These are phyloP conservation scores for Corythornis cristatus DNA, from an alignment of 2,113 vertebrate species.

Conservation along the genomic window DNA sequence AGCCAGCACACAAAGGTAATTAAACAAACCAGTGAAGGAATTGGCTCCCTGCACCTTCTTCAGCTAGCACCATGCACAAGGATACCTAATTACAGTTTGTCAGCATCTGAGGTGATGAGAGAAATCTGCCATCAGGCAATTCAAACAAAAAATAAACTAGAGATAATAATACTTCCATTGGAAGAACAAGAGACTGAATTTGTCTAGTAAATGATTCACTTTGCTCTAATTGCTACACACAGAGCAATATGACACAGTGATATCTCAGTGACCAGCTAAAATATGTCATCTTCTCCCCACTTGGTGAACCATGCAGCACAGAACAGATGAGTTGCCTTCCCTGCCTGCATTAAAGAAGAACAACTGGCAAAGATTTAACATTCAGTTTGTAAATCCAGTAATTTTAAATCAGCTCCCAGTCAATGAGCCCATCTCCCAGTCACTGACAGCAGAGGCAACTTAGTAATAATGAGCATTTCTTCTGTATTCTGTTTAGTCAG, in stretches of 20 bases:
- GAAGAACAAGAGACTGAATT: slow-evolving; percentile 37
- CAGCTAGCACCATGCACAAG: not conserved
- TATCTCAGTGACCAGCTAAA: slow-evolving; percentile 12
- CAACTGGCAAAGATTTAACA: not conserved
- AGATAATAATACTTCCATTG: not conserved
- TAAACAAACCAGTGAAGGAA: not conserved
- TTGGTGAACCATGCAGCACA: not conserved
- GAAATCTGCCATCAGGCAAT: slow-evolving; percentile 28
- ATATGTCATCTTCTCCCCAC: not conserved
- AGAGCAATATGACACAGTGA: slow-evolving; percentile 3
- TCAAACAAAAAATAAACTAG: slow-evolving; percentile 27
- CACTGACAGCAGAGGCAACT: not conserved
- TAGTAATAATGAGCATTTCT: not conserved
- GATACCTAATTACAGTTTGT: slow-evolving; percentile 29
- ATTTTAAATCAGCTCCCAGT: not conserved
- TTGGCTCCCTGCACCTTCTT: slow-evolving; percentile 1
- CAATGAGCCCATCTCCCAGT: not conserved
- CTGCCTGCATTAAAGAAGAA: not conserved
- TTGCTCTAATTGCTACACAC: slow-evolving; percentile 30
- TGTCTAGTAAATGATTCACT: slow-evolving; percentile 6
- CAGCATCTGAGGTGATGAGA: not conserved
- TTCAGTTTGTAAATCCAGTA: not conserved
- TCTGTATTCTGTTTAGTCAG: not conserved
- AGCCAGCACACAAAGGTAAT: slow-evolving; percentile 33
- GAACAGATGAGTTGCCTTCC: not conserved